phyloP scores from a whole-genome alignment of 2,888 invertebrate species.

The Cremastinae sp. region DNA sequence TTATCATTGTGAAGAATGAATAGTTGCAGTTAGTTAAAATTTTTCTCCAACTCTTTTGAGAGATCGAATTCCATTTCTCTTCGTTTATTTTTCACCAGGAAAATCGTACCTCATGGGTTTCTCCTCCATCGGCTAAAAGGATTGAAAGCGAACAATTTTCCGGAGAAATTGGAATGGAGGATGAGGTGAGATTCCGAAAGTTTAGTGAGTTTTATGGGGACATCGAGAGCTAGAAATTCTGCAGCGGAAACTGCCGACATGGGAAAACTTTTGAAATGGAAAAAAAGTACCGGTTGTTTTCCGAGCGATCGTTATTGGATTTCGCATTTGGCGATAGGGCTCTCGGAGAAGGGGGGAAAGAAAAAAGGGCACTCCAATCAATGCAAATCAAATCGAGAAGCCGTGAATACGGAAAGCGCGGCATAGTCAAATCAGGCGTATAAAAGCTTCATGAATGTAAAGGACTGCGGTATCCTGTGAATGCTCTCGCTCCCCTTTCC shows the following conservation, averaged over 20 bases:
- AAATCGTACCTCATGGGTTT: slow-evolving; percentile 27
- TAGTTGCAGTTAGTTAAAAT: no score
- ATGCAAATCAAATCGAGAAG: slow-evolving; percentile 79
- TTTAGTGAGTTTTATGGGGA: slow-evolving; percentile 52
- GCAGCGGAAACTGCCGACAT: slow-evolving; percentile 39
- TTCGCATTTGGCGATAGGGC: slow-evolving; percentile 13
- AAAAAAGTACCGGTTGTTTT: slow-evolving; percentile 16
- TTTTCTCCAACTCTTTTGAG: no score
- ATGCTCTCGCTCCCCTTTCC: slow-evolving; percentile 70
- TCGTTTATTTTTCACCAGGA: no score
- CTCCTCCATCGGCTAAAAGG: slow-evolving; percentile 57
- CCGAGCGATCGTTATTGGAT: slow-evolving; percentile 10
- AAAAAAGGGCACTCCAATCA: slow-evolving; percentile 76
- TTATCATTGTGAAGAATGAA: neutral
- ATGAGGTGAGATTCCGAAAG: slow-evolving; percentile 6
- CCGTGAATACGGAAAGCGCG: slow-evolving; percentile 72
- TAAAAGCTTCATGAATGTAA: slow-evolving; percentile 80
- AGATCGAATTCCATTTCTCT: no score
- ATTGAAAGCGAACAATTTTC: slow-evolving; percentile 39
- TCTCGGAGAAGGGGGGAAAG: slow-evolving; percentile 39
- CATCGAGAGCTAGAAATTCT: slow-evolving; percentile 34
- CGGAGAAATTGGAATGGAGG: slow-evolving; percentile 4
- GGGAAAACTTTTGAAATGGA: slow-evolving; percentile 13
- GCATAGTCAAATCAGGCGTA: slow-evolving; percentile 78
- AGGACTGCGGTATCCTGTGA: slow-evolving; percentile 77